Conservation (phyloP, 2,797 vertebrate genomes). For the Megalops cyprinoides region DNA sequence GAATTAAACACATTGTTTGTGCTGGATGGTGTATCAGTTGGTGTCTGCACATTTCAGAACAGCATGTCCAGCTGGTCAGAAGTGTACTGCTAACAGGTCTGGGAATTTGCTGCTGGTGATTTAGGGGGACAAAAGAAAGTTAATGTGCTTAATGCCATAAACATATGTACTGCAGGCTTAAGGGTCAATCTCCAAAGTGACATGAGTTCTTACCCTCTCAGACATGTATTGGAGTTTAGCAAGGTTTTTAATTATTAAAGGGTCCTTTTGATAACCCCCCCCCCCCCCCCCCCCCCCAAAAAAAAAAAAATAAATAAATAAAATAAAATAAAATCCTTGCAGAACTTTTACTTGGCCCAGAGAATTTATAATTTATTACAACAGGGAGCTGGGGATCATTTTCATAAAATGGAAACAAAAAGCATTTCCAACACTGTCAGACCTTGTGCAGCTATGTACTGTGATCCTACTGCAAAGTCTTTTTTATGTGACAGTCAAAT, state of each 20-base stretch:
- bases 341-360: too few species aligned
- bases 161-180: not conserved
- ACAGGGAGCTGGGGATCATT: not conserved
- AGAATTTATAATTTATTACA: not conserved
- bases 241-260: not conserved
- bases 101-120: not conserved
- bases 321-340: too few species aligned
- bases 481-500: not conserved
- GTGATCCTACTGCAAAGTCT: not conserved
- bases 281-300: too few species aligned
- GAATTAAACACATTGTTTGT: not conserved
- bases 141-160: constrained; percentile 3
- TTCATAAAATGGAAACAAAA: not conserved
- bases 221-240: not conserved
- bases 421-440: not conserved
- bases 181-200: not conserved
- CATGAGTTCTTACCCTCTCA: not conserved
- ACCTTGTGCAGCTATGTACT: too few species aligned
- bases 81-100: constrained; percentile 9
- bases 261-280: not conserved
- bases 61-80: not conserved
- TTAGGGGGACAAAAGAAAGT: not conserved
- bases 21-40: not conserved
- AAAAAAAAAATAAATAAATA: too few species aligned
- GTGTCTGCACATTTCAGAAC: not conserved